A percentile compares a stretch with the other conserved stretches of the same genome.
Evolutionary conservation across 2,113 vertebrate genomes (phyloP).

Genomic region (Kobus ellipsiprymnus): DNA sequence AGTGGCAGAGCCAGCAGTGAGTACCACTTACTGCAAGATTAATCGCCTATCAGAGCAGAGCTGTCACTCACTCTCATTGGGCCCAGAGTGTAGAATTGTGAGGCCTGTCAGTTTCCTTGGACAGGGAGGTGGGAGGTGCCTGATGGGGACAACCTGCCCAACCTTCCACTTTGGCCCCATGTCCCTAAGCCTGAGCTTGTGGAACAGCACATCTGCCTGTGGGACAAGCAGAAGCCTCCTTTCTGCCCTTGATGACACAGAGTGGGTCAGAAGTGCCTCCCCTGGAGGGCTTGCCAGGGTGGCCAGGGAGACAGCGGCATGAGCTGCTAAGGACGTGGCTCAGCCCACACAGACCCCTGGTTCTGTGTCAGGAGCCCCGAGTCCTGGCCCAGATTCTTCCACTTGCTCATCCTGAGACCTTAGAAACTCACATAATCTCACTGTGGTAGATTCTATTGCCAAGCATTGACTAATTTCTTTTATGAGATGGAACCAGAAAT

Average conservation of each 20-base stretch:
- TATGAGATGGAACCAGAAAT: not conserved
- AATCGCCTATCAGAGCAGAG: not conserved
- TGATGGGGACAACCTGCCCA: not conserved
- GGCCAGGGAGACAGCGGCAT: not conserved
- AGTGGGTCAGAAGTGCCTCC: not conserved
- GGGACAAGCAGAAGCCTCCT: too few species aligned
- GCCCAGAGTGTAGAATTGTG: not conserved
- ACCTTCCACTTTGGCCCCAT: fast-evolving
- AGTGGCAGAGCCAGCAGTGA: not conserved
- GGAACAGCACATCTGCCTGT: fast-evolving
- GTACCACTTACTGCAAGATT: not conserved
- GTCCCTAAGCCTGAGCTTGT: not conserved
- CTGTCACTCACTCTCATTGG: conserved; percentile 26
- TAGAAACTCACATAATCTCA: not conserved
- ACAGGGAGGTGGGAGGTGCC: not conserved
- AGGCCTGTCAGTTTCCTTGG: not conserved
- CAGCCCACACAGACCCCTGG: not conserved
- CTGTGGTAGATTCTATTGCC: not conserved
- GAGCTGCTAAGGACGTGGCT: too few species aligned
- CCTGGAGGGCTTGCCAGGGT: not conserved
- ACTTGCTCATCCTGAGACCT: not conserved
- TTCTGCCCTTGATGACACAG: not conserved
- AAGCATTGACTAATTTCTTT: not conserved
- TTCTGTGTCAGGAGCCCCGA: too few species aligned
- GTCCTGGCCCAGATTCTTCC: not conserved